Conservation (phyloP, 2,888 invertebrate genomes). For the Anoplius nigerrimus region DNA sequence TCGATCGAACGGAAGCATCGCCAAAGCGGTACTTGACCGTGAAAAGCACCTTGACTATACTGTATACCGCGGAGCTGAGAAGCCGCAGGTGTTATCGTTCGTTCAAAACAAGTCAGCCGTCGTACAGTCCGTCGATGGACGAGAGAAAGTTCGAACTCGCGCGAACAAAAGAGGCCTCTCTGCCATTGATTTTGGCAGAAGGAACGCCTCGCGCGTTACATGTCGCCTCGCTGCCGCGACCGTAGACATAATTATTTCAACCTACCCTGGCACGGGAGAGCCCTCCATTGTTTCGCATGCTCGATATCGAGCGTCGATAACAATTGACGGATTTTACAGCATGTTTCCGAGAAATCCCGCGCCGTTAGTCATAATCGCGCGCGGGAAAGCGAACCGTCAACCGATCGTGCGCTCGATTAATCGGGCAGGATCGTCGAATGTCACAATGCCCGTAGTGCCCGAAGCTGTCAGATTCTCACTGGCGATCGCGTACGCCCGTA, state of each 20-base stretch:
- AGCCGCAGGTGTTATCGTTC: slow-evolving; percentile 16
- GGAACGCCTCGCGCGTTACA: too few species aligned
- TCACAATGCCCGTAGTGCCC: neutral
- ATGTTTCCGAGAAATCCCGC: too few species aligned
- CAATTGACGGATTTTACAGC: too few species aligned
- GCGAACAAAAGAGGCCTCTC: too few species aligned
- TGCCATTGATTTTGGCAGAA: too few species aligned
- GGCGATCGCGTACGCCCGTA: slow-evolving; percentile 39
- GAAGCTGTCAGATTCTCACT: slow-evolving; percentile 26
- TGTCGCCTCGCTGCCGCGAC: too few species aligned
- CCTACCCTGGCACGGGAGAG: too few species aligned
- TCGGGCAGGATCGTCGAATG: too few species aligned
- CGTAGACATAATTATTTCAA: too few species aligned
- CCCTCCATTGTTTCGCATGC: too few species aligned
- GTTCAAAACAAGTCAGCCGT: slow-evolving; percentile 17
- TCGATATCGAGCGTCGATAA: too few species aligned
- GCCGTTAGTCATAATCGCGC: neutral
- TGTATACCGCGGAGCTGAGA: slow-evolving; percentile 2
- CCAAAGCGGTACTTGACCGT: slow-evolving; percentile 72
- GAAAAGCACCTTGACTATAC: slow-evolving; percentile 65
- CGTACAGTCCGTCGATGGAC: slow-evolving; percentile 20
- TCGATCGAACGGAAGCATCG: slow-evolving; percentile 70
- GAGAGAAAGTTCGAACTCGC: slow-evolving; percentile 19
- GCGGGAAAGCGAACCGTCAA: neutral
- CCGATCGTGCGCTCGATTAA: neutral